A percentile compares a stretch with the other conserved stretches of the same genome.
phyloP scores from a whole-genome alignment of 2,113 vertebrate species.

The Ptyas mucosa region DNA sequence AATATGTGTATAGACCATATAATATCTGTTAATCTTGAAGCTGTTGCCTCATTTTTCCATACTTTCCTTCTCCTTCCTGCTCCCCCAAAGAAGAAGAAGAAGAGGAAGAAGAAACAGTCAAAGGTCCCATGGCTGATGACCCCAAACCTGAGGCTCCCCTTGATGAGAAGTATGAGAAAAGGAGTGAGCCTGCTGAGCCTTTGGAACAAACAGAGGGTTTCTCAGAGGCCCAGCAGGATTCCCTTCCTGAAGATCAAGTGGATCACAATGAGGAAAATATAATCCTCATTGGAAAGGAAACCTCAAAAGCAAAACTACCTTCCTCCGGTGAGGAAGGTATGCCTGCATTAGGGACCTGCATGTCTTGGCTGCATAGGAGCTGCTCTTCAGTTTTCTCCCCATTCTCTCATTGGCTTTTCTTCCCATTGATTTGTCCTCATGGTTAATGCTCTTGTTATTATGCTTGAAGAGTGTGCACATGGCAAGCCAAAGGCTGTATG shows the following conservation, averaged over 20 bases:
- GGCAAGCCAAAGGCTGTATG: conserved; percentile 49
- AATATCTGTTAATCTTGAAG: conserved; percentile 82
- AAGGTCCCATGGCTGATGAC: conserved; percentile 80
- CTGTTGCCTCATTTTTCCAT: conserved; percentile 86
- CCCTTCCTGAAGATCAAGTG: conserved; percentile 72
- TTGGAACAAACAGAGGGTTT: conserved; percentile 73
- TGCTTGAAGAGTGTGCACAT: conserved; percentile 59
- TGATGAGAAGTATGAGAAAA: conserved; percentile 78
- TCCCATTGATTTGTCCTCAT: conserved; percentile 42
- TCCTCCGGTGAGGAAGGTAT: conserved; percentile 84
- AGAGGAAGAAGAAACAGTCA: conserved; percentile 85
- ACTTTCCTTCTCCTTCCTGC: conserved; percentile 34
- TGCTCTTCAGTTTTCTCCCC: conserved; percentile 59
- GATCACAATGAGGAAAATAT: conserved; percentile 74
- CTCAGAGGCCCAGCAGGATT: conserved; percentile 72
- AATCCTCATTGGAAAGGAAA: conserved; percentile 72
- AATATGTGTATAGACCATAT: conserved; percentile 55
- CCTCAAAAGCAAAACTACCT: conserved; percentile 59
- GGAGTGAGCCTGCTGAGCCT: conserved; percentile 74
- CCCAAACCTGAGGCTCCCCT: conserved; percentile 80
- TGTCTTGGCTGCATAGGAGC: conserved; percentile 66
- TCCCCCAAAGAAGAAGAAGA: conserved; percentile 65
- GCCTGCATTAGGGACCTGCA: conserved; percentile 82
- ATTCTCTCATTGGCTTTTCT: conserved; percentile 60
- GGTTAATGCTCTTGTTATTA: conserved; percentile 61